Conservation (phyloP, 2,888 invertebrate species). For the Yponomeuta sedellus region DNA sequence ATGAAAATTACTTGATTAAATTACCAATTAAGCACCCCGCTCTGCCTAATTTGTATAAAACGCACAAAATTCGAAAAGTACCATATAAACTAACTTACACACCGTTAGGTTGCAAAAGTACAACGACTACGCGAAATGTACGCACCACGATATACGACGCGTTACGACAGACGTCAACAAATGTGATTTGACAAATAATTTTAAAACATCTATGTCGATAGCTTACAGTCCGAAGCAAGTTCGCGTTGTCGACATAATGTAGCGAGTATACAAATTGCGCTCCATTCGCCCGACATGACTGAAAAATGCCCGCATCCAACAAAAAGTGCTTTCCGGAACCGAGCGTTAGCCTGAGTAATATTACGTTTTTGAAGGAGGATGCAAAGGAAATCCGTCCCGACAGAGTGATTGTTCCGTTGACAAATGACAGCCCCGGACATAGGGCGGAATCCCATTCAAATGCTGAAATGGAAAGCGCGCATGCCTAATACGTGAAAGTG, state of each 20-base stretch:
- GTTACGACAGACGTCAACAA: no score
- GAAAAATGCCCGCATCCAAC: slow-evolving; percentile 53
- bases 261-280: slow-evolving; percentile 47
- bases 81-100: no score
- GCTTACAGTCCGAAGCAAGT: no score
- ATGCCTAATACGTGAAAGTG: neutral
- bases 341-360: slow-evolving; percentile 41
- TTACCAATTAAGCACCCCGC: no score
- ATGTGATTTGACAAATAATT: no score
- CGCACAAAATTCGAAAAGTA: no score
- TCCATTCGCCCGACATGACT: slow-evolving; percentile 44
- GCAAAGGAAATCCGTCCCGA: slow-evolving; percentile 33
- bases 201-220: no score
- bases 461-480: neutral
- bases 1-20: no score
- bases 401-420: slow-evolving; percentile 44
- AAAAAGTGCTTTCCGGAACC: slow-evolving; percentile 45
- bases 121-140: no score
- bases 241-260: neutral
- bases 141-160: no score
- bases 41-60: no score
- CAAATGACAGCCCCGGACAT: slow-evolving; percentile 37
- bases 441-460: slow-evolving; percentile 25
- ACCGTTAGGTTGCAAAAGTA: no score
- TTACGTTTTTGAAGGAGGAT: slow-evolving; percentile 40